A percentile compares a stretch with the other conserved stretches of the same genome.
Conservation (phyloP, 2,113 vertebrate genomes). For the Siniperca knerii region DNA sequence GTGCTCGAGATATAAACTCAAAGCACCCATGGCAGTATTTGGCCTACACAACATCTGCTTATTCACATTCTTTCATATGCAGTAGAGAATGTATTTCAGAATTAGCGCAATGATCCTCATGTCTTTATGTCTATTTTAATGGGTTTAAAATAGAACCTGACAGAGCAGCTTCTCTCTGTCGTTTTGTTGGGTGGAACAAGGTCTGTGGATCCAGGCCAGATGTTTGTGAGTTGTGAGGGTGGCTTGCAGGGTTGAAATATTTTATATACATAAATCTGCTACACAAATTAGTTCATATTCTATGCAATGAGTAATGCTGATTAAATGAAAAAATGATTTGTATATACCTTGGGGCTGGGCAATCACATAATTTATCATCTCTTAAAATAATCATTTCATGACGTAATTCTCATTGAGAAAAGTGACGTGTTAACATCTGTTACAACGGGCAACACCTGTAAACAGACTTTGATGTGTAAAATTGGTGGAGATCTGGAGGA, state of each 20-base stretch:
- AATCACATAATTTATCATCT: background rate
- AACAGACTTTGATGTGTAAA: background rate
- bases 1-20: slow-evolving; percentile 41
- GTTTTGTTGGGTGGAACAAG: background rate
- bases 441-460: too few species aligned
- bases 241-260: background rate
- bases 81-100: slow-evolving; percentile 1
- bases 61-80: slow-evolving; percentile 26
- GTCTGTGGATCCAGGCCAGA: background rate
- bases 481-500: background rate
- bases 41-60: slow-evolving; percentile 48
- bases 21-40: background rate
- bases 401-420: background rate
- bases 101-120: background rate
- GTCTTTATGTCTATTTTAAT: background rate
- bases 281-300: background rate
- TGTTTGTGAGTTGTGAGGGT: background rate
- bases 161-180: background rate
- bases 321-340: background rate
- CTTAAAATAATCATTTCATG: background rate
- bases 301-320: background rate
- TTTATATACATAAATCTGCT: background rate
- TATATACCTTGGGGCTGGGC: background rate
- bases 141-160: slow-evolving; percentile 3
- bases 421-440: too few species aligned